Base-by-base conservation (phyloP, 1,140 invertebrate genomes). In the Chironomus tepperi region DNA sequence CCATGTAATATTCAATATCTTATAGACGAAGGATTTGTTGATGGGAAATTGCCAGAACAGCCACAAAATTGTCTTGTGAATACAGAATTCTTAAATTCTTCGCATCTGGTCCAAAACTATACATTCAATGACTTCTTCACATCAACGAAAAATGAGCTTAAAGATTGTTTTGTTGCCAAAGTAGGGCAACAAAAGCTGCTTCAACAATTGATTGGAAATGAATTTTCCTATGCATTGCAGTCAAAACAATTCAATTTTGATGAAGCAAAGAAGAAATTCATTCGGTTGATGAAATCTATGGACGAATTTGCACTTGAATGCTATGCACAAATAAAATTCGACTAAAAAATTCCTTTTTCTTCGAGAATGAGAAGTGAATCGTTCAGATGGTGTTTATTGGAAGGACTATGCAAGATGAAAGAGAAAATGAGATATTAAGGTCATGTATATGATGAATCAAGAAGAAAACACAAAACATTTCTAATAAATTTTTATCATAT, bases 1-100 rank as follows among this genome's bases (percentile, higher is more conserved):
- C 47, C 47, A 57, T 57, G 47, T 57, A n/a, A 57, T n/a, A 57
- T 57, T 15, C 12, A 57, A 57, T 57, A 57, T 57, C n/a, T 57
- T 1, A 15, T 57, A 12, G 47, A 57, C 3, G 12, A 57, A 57
- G 47, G 47, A 12, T 57, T 57, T 57, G 12, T 57, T 57, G n/a
- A 15, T 5, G 47, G 12, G 15, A 57, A 57, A 1, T 57, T 57
- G 5, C 15, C 47, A 5, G 47, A 57, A 12, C 12, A 57, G 47
- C 5, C 12, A 57, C 12, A 12, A 57, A n/a, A 57, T 15, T 57
- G 47, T 57, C 12, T 15, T n/a, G 10, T n/a, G 5, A 15, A 57
- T 12, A 12, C 12, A 57, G n/a, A 12, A n/a, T 57, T 57, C 12
- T 57, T 15, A 1, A 57, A n/a, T 15, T n/a, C 12, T 5, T 5